Conservation (phyloP, 2,888 invertebrate species). For the Leptinotarsa haldemani region DNA sequence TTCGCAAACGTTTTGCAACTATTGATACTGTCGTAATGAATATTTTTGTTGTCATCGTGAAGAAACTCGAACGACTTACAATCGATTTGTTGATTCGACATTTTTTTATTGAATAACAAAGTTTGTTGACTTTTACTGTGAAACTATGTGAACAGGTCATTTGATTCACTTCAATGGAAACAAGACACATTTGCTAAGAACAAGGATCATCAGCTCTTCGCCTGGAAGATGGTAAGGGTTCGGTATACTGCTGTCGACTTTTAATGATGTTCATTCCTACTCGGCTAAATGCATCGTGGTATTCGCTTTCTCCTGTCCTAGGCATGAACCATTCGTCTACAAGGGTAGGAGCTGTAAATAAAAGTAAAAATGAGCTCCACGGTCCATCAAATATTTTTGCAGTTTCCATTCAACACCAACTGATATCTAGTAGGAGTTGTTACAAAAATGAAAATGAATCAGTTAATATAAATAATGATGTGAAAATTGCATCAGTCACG, state of each 20-base stretch:
- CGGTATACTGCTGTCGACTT: slow-evolving; percentile 73
- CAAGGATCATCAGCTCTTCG: slow-evolving; percentile 71
- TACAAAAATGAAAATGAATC: no score
- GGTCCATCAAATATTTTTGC: no score
- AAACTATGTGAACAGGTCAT: not conserved
- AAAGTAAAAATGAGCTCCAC: no score
- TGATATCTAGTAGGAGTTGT: no score
- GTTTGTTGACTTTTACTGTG: slow-evolving; percentile 1
- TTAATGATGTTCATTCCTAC: slow-evolving; percentile 72
- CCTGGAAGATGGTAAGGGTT: slow-evolving; percentile 73
- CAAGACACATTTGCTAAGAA: slow-evolving; percentile 8
- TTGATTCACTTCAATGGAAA: not conserved
- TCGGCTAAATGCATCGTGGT: slow-evolving; percentile 72
- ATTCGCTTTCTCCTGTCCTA: slow-evolving; percentile 73
- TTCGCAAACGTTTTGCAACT: not conserved
- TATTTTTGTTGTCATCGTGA: not conserved
- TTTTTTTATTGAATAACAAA: slow-evolving; percentile 1
- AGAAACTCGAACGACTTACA: not conserved
- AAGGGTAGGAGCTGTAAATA: slow-evolving; percentile 64
- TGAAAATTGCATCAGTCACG: no score
- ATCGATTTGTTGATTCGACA: not conserved
- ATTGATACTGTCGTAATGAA: no score
- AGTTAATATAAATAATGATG: no score
- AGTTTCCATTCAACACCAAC: not conserved
- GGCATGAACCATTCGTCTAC: slow-evolving; percentile 69